Percentiles rank a stretch among this genome's conserved stretches.
Evolutionary conservation across 30 jellyfish, hydroid and myxozoan species (phyloP).

Genomic region (Clytia hemisphaerica): DNA sequence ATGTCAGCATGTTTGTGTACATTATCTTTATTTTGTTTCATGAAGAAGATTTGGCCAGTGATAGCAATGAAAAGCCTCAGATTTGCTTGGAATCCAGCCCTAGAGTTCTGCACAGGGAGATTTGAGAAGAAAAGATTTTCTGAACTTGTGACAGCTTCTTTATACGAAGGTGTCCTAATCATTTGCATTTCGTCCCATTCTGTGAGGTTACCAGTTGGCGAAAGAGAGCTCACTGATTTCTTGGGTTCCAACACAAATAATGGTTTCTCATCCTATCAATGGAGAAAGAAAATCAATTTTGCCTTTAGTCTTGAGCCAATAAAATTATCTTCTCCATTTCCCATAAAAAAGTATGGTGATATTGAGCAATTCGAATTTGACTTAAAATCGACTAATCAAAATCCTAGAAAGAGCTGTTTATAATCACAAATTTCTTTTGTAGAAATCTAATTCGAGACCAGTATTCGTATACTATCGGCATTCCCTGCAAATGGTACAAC

Average conservation of each 20-base stretch:
- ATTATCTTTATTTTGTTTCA: constrained; percentile 49
- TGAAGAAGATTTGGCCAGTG: constrained; percentile 67
- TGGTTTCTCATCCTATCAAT: constrained; percentile 62
- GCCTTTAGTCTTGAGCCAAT: too few relatives aligned
- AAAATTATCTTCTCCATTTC: too few relatives aligned
- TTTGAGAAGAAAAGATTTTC: constrained; percentile 70
- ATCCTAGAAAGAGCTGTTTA: too few relatives aligned
- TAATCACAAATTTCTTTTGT: constrained; percentile 11
- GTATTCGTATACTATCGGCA: not conserved
- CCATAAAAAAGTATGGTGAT: too few relatives aligned
- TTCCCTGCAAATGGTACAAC: too few relatives aligned
- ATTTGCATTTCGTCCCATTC: constrained; percentile 54
- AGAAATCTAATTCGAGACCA: not conserved
- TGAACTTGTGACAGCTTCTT: constrained; percentile 80
- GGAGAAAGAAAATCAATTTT: not conserved
- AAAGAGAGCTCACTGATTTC: constrained; percentile 3
- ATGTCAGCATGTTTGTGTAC: constrained; percentile 85
- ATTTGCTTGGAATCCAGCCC: constrained; percentile 93
- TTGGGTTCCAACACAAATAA: constrained; percentile 79
- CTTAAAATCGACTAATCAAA: not conserved
- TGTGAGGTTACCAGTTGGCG: constrained; percentile 10
- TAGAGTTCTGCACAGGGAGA: constrained; percentile 65
- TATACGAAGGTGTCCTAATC: constrained; percentile 91
- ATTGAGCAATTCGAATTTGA: too few relatives aligned
- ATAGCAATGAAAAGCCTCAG: constrained; percentile 65